Base-by-base conservation (phyloP, 1,140 invertebrate genomes). In the Campoletis sonorensis region DNA sequence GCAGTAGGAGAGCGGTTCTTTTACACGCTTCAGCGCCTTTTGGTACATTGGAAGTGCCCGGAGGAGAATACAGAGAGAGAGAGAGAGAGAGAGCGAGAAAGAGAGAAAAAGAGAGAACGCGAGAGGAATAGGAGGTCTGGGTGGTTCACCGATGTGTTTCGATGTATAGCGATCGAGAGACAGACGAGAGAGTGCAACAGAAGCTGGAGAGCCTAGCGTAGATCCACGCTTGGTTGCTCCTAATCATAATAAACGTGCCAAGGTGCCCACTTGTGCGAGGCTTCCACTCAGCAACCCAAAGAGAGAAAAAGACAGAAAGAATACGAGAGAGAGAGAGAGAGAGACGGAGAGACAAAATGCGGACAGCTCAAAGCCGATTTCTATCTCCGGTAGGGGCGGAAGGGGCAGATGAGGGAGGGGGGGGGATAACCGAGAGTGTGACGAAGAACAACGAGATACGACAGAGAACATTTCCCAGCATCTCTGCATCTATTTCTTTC, bases 201-300 rank as follows among this genome's bases (percentile, higher is more conserved):
- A 78, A 64, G 49, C 72, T 77, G 72, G 61, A 79, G 49, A 70
- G 79, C 45, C 77, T 78, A 82, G 40, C 77, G 64, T 54, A 40
- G 83, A 76, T 86, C 83, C 87, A 91, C 91, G 90, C 87, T 91
- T 89, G 87, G 86, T 86, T 89, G 90, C 88, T 83, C 85, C 89
- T 91, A 91, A 91, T 91, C 89, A 88, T 89, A 91, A 91, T 91
- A 88, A 91, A 91, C 88, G 89, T 90, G 89, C 90, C 90, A 91
- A 91, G 90, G 90, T 90, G 87, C 81, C 85, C 85, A 87, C 86
- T 88, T 86, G 83, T 81, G 82, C 78, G 82, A 76, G 82, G 51
- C 58, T 37, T 30, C n/a, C 76, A 77, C 51, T 77, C 73, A 61
- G 54, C 73, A 54, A 21, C 18, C 54, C 26, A 49, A 54, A 54